phyloP scores from a whole-genome alignment of 1,140 invertebrate genomes.

The Drosophila eugracilis region DNA sequence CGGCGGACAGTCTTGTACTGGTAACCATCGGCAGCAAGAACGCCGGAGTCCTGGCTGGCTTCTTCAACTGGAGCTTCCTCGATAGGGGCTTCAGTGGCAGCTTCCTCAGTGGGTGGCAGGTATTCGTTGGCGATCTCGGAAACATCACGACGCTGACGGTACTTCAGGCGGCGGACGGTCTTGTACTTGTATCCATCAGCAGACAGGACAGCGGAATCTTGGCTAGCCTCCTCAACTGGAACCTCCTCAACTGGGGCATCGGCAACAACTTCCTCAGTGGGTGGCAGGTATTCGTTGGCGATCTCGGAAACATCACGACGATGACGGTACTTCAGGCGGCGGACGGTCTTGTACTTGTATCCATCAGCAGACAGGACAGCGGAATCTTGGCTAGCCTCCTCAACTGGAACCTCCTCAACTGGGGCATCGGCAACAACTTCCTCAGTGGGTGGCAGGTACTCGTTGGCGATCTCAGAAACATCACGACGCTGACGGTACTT shows the following conservation, averaged over 20 bases:
- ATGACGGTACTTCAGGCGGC: slow-evolving; percentile 58
- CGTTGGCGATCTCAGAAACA: slow-evolving; percentile 57
- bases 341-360: slow-evolving; percentile 65
- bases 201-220: slow-evolving; percentile 54
- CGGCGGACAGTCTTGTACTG: slow-evolving; percentile 67
- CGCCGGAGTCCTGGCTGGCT: slow-evolving; percentile 44
- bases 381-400: slow-evolving; percentile 30
- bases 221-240: slow-evolving; percentile 29
- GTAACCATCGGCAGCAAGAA: slow-evolving; percentile 64
- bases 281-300: slow-evolving; percentile 57
- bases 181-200: slow-evolving; percentile 68
- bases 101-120: slow-evolving; percentile 55
- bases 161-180: slow-evolving; percentile 60
- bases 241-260: slow-evolving; percentile 49
- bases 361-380: slow-evolving; percentile 55
- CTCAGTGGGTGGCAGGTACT: slow-evolving; percentile 56
- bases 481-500: slow-evolving; percentile 67
- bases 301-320: slow-evolving; percentile 59
- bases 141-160: slow-evolving; percentile 70
- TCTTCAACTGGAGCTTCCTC: slow-evolving; percentile 30
- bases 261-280: slow-evolving; percentile 37
- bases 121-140: slow-evolving; percentile 60
- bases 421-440: slow-evolving; percentile 29
- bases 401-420: slow-evolving; percentile 13
- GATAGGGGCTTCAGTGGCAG: slow-evolving; percentile 25